phyloP scores from a whole-genome alignment of 2,113 vertebrate genomes.

The Poicephalus gulielmi region DNA sequence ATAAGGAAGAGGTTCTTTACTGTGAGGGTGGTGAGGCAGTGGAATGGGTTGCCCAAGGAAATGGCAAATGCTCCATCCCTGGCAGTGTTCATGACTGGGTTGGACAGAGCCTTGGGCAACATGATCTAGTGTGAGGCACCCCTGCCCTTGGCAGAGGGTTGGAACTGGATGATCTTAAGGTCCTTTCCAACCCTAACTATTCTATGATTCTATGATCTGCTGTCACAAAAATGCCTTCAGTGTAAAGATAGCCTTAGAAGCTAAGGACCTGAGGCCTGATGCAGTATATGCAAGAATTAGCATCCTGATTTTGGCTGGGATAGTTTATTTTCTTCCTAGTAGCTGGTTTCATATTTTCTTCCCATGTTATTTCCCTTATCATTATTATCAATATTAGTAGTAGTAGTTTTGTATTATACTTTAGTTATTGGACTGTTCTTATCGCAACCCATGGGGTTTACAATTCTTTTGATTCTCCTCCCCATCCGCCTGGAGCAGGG shows the following conservation, averaged over 20 bases:
- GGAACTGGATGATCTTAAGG: neutral
- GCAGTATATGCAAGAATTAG: neutral
- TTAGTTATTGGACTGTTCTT: neutral
- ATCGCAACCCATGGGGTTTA: neutral
- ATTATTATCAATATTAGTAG: neutral
- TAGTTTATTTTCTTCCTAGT: neutral
- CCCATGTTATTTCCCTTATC: neutral
- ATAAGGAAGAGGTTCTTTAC: neutral
- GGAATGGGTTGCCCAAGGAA: neutral
- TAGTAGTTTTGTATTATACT: neutral
- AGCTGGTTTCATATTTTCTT: neutral
- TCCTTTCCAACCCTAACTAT: neutral
- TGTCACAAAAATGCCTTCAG: neutral
- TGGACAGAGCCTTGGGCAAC: neutral
- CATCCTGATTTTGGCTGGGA: neutral
- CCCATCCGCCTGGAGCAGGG: neutral
- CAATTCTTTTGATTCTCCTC: neutral
- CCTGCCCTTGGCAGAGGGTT: neutral
- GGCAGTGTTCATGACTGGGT: neutral
- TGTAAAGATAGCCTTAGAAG: neutral
- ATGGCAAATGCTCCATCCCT: neutral
- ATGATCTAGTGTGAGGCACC: neutral
- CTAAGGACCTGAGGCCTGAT: neutral
- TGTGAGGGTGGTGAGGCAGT: neutral
- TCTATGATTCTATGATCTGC: neutral